These are phyloP conservation scores for Euborellia annulipes DNA, from an alignment of 1,140 invertebrate genomes.

Conservation along the genomic window DNA sequence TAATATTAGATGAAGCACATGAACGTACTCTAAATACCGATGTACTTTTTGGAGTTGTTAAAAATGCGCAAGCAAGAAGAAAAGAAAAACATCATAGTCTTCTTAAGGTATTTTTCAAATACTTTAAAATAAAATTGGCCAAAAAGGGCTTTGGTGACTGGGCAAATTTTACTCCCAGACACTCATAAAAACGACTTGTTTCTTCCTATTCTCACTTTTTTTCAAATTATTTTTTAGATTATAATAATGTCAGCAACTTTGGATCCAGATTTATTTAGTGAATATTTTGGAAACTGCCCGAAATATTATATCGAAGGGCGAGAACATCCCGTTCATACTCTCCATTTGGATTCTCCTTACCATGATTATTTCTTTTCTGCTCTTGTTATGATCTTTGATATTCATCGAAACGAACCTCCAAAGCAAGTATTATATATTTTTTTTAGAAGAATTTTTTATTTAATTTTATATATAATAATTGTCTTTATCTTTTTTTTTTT, in stretches of 20 bases:
- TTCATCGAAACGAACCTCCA: constrained; percentile 65
- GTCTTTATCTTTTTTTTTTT: constrained; percentile 23
- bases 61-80: constrained; percentile 58
- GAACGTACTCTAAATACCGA: constrained; percentile 93
- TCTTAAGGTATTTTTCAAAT: constrained; percentile 49
- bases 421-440: constrained; percentile 41
- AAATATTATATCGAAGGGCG: constrained; percentile 82
- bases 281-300: constrained; percentile 75
- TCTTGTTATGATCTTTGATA: constrained; percentile 78
- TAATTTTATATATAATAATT: constrained; percentile 8
- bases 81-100: constrained; percentile 37
- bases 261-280: constrained; percentile 83
- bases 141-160: no score
- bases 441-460: constrained; percentile 10
- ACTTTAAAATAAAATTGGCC: no score
- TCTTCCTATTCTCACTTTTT: no score
- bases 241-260: constrained; percentile 91
- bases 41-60: constrained; percentile 71
- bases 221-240: constrained; percentile 32
- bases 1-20: constrained; percentile 95
- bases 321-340: constrained; percentile 67
- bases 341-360: constrained; percentile 55
- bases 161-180: no score
- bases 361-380: constrained; percentile 72
- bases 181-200: no score